Evolutionary conservation across 2,888 invertebrate genomes (phyloP), one percentile per base, ranked within the genome.

Genomic region (Hyles lineata): DNA sequence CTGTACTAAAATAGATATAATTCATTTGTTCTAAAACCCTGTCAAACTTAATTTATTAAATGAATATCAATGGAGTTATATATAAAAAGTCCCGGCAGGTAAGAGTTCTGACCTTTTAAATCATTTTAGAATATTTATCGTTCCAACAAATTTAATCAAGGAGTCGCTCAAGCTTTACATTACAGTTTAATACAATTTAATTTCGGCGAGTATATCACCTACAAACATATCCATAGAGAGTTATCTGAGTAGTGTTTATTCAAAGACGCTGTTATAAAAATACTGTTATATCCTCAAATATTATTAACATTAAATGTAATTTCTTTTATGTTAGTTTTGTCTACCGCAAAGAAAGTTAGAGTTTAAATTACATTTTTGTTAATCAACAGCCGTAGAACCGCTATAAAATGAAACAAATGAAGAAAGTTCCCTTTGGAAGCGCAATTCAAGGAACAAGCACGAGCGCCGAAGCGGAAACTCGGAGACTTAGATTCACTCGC

Each of bases 391-490:
- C 25, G 17, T 55, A 55, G 19, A 55, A 55, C 55, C n/a, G n/a
- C 55, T 55, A 55, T 55, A 55, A 55, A 55, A n/a, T 55, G 59
- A 74, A 76, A 72, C 73, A 76, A 79, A 77, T 79, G 76, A 77
- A 78, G 69, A 78, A 80, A 78, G 74, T 76, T 78, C 74, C 77
- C 74, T 74, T 70, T 69, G 72, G 75, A 77, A 78, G 73, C 76
- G 80, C 75, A 79, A 80, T 80, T 73, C 74, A 75, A 71, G 75
- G 76, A 69, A 75, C 76, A 78, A 76, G 62, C 74, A 71, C 73
- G 73, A 76, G 73, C 74, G 72, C 77, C 76, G 74, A 76, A 70
- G 75, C 67, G 77, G 73, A n/a, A 55, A 55, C 55, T 55, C 74
- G 70, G 74, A 73, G 73, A 74, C 70, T 67, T 60, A 74, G 59